Base-by-base conservation (phyloP, 2,888 invertebrate species). In the Athalia cordata region DNA sequence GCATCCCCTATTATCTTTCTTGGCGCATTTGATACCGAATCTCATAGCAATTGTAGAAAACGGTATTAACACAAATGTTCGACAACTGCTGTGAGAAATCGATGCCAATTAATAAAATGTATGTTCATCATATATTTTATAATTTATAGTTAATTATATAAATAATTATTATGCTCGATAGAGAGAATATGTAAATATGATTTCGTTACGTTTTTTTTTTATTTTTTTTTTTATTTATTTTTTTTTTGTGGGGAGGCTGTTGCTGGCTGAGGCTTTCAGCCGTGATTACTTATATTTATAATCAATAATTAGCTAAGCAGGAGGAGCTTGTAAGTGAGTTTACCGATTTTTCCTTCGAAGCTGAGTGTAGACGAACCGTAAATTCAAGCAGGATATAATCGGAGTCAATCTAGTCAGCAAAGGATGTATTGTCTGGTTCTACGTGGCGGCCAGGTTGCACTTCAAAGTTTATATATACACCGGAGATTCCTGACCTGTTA, bases 401-500 rank as follows among this genome's bases (percentile, higher is more conserved):
- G n/a, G 11, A 50, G 15, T 62, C 52, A 64, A 47, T 7, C 7
- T 52, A 72, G n/a, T 13, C 5, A 4, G 85, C 86, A 88, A 87
- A 85, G 85, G 86, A 88, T 89, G 89, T 90, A 90, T 90, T 90
- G 90, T 90, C 89, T 89, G 86, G 89, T 89, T 88, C 88, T 89
- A 88, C 85, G 84, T 84, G 62, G 61, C 64, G 81, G 79, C 82
- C 81, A 82, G 78, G 80, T 65, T 5, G 11, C 45, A 45, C 5
- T 79, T 79, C 66, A 57, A 81, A 77, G 81, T 85, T 93, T 96
- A 99, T 92, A 99, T 99, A 92, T 98, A 99, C 91, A 99, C 96
- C 85, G 99, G 99, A 91, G 98, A 97, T 92, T 99, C 99, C 92
- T 99, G 99, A 80, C 99, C 99, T 85, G 99, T 99, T 89, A 99